Base-by-base conservation (phyloP, 2,797 vertebrate genomes). In the Scleropages formosus region DNA sequence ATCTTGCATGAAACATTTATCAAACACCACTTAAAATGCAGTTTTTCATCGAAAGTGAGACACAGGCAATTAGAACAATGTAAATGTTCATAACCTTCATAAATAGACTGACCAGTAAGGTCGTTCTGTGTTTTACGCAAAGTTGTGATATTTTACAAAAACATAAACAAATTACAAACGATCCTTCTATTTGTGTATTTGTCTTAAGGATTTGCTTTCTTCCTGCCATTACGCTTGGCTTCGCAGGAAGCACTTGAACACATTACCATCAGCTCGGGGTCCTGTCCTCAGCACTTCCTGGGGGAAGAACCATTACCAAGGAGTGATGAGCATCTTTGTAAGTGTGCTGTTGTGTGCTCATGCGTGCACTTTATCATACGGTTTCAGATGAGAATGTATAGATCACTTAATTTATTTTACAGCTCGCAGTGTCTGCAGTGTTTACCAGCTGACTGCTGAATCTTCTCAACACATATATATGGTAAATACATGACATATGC, bases 371-470 rank as follows among this genome's bases (percentile, higher is more conserved):
- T 27, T 26, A 15, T 13, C 53, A 56, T 10, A 10, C 3, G 2
- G 11, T 56, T 18, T 11, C 53, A 10, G 56, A 56, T 12, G 53
- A 56, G 18, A 18, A 56, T 56, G 53, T 56, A 12, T 10, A 56
- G 11, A 1, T 2, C 11, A 56, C 53, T 12, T 18, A 12, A 56
- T 56, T 3, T 11, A 56, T 12, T 56, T 56, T 56, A 10, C 3
- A 56, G 53, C 11, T 56, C 10, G 9, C 18, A 1, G n/a, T 68
- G 65, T 49, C 65, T 68, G 65, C 65, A 20, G 20, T 26, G 59
- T 63, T 74, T 63, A 64, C 63, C 20, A 64, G 39, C 44, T 64
- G 39, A 64, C 46, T 74, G 22, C 63, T 6, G 31, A 39, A 6
- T 39, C 31, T 39, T 39, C 31, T 6, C 39, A 39, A 39, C 31